phyloP scores from a whole-genome alignment of 2,797 vertebrate species.

The Naso thynnoides region DNA sequence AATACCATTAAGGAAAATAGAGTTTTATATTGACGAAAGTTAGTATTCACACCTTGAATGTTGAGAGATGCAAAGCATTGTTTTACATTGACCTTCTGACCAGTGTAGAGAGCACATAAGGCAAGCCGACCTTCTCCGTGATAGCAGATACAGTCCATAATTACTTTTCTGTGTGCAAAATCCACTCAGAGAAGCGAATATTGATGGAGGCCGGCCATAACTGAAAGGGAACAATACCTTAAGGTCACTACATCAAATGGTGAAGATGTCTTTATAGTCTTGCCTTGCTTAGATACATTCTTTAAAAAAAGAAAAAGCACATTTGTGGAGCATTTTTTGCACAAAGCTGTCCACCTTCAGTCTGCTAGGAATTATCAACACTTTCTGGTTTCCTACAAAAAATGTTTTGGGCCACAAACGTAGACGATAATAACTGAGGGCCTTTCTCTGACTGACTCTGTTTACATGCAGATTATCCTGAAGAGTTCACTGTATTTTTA shows the following conservation, averaged over 20 bases:
- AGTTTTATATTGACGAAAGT: conserved; percentile 36
- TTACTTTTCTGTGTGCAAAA: conserved; percentile 75
- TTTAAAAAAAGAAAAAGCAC: conserved; percentile 11
- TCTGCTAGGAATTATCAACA: conserved; percentile 32
- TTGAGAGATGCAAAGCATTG: conserved; percentile 55
- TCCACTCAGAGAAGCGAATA: conserved; percentile 61
- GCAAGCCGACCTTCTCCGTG: conserved; percentile 68
- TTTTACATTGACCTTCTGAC: conserved; percentile 55
- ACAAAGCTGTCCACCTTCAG: conserved; percentile 26
- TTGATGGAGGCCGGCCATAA: conserved; percentile 56
- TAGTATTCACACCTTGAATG: conserved; percentile 48
- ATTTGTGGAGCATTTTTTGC: conserved; percentile 9
- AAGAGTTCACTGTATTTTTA: conserved; percentile 23
- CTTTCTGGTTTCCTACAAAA: conserved; percentile 48
- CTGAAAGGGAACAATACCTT: conserved; percentile 71
- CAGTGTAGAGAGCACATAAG: conserved; percentile 54
- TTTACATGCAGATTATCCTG: conserved; percentile 25
- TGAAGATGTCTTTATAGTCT: conserved; percentile 55
- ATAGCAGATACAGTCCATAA: conserved; percentile 71
- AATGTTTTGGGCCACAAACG: conserved; percentile 30
- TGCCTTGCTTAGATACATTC: conserved; percentile 38
- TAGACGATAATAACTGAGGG: conserved; percentile 34
- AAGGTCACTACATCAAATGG: conserved; percentile 68
- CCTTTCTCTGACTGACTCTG: conserved; percentile 29
- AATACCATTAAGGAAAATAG: conserved; percentile 39